Evolutionary conservation across 1,140 invertebrate species (phyloP).

Genomic region (Pemphigus obesinymphae): DNA sequence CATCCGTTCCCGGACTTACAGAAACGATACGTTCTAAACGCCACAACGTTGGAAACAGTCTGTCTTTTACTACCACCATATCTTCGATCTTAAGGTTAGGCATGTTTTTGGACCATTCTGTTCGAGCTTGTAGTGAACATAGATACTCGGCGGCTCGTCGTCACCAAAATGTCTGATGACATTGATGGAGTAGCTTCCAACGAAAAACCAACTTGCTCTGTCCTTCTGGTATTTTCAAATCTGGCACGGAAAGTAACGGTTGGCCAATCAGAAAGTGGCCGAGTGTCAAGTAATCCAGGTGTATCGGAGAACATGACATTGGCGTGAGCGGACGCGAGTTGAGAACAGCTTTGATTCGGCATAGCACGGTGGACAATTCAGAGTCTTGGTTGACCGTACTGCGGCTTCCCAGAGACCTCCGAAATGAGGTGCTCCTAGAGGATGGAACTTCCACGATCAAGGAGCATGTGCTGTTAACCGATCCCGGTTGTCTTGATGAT

Average conservation of each 20-base stretch:
- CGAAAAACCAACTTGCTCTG: background rate
- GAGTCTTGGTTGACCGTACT: background rate
- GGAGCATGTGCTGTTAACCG: background rate
- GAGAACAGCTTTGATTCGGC: background rate
- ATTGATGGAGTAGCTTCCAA: too few species aligned
- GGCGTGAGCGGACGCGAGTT: too few species aligned
- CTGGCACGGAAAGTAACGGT: background rate
- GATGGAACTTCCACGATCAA: conserved; percentile 46
- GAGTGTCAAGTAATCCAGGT: background rate
- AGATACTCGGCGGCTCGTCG: background rate
- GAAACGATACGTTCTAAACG: background rate
- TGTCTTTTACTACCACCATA: background rate
- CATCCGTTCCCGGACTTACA: background rate
- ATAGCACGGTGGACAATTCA: background rate
- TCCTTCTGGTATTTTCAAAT: background rate
- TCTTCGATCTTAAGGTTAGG: background rate
- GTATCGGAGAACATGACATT: background rate
- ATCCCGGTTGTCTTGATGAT: background rate
- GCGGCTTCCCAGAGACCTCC: too few species aligned
- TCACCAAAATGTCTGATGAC: background rate
- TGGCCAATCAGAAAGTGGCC: too few species aligned
- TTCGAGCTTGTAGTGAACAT: background rate
- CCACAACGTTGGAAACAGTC: background rate
- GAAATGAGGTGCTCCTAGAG: conserved; percentile 39
- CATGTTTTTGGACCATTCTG: background rate